phyloP scores from a whole-genome alignment of 2,113 vertebrate species.

The Amblyopsis rosae region DNA sequence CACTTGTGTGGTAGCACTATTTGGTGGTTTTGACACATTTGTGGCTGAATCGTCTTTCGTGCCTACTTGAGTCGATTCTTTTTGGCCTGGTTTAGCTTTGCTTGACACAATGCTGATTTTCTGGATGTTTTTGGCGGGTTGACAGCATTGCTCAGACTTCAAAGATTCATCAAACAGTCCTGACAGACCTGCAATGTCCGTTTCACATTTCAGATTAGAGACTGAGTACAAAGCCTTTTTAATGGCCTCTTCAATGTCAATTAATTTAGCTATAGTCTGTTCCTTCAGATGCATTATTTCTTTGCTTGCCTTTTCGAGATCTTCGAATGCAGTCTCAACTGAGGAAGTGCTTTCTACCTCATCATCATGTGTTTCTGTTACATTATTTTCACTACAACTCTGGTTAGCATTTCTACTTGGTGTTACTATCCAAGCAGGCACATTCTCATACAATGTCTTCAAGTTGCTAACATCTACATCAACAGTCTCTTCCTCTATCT shows the following conservation, averaged over 20 bases:
- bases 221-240: slow-evolving; percentile 92
- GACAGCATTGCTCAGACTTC: slow-evolving; percentile 67
- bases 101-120: slow-evolving; percentile 85
- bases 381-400: slow-evolving; percentile 41
- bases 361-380: slow-evolving; percentile 65
- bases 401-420: slow-evolving; percentile 51
- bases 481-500: slow-evolving; percentile 84
- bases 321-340: slow-evolving; percentile 85
- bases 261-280: slow-evolving; percentile 87
- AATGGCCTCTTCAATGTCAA: slow-evolving; percentile 90
- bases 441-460: slow-evolving; percentile 81
- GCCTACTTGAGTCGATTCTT: slow-evolving; percentile 23
- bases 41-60: slow-evolving; percentile 62
- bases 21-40: slow-evolving; percentile 19
- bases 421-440: slow-evolving; percentile 78
- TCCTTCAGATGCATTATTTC: slow-evolving; percentile 91
- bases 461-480: slow-evolving; percentile 76
- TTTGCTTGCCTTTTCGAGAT: slow-evolving; percentile 87
- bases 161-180: slow-evolving; percentile 88
- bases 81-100: slow-evolving; percentile 61
- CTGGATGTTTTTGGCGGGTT: slow-evolving; percentile 75
- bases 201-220: slow-evolving; percentile 90
- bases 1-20: slow-evolving; percentile 2
- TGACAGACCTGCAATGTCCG: slow-evolving; percentile 82
- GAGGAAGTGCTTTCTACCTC: slow-evolving; percentile 80